Conservation (phyloP, 2,113 vertebrate genomes). For the Urocynchramus pylzowi region DNA sequence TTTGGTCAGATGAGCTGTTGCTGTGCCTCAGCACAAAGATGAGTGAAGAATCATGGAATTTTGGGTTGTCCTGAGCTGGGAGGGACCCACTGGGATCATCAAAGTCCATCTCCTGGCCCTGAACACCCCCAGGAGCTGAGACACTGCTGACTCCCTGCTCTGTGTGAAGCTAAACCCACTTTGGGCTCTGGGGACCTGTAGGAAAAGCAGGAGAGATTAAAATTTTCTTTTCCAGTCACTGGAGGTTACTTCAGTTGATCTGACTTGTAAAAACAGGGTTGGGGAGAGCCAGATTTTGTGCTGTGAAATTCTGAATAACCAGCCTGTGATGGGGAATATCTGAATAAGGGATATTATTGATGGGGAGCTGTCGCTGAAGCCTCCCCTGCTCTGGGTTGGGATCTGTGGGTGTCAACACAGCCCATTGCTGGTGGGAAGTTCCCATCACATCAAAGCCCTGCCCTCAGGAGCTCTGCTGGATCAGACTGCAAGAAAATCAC, state of each 20-base stretch:
- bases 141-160: not conserved
- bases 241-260: not conserved
- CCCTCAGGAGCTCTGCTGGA: not conserved
- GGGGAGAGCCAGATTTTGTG: not conserved
- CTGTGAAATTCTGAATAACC: not conserved
- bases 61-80: not conserved
- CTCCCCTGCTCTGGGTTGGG: not conserved
- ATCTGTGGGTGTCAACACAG: not conserved
- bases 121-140: not conserved
- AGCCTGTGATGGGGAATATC: rapidly evolving
- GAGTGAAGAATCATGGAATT: not conserved
- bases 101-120: not conserved
- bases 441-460: not conserved
- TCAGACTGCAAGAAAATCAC: not conserved
- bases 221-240: not conserved
- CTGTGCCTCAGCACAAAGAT: not conserved
- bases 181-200: not conserved
- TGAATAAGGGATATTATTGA: no score
- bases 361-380: not conserved
- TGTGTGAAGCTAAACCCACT: not conserved
- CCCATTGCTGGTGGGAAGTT: not conserved
- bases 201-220: not conserved
- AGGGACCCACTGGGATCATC: not conserved
- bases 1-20: not conserved
- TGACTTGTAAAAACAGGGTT: not conserved